Percentiles rank a stretch among this genome's conserved stretches.
Conservation (phyloP, 2,797 vertebrate species). For the Ispidina lecontei region DNA sequence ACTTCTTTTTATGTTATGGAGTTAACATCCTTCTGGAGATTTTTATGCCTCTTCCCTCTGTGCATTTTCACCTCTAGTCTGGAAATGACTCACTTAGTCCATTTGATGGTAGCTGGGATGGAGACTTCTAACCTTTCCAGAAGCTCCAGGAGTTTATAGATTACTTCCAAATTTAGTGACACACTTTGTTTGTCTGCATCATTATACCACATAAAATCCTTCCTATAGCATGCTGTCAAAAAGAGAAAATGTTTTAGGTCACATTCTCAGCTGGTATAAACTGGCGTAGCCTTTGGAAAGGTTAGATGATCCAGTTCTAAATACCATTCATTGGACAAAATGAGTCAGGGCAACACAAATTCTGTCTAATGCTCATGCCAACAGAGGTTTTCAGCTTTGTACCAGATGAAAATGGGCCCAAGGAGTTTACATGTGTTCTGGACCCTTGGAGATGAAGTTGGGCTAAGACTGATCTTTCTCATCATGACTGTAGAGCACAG, state of each 20-base stretch:
- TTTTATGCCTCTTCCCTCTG: constrained; percentile 45
- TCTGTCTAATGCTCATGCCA: not conserved
- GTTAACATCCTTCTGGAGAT: constrained; percentile 60
- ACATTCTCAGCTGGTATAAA: not conserved
- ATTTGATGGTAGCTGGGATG: constrained; percentile 40
- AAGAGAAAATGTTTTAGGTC: not conserved
- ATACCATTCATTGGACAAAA: not conserved
- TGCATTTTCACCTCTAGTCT: constrained; percentile 40
- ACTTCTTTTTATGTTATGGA: constrained; percentile 44
- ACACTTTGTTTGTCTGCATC: constrained; percentile 33
- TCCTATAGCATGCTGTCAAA: constrained; percentile 30
- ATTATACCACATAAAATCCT: not conserved
- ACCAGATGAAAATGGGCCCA: not conserved
- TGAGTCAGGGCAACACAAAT: constrained; percentile 24
- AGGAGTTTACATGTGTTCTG: not conserved
- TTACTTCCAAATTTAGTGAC: constrained; percentile 25
- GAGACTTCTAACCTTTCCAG: constrained; percentile 65
- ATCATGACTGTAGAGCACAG: accelerated
- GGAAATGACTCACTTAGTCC: constrained; percentile 62
- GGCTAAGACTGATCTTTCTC: not conserved
- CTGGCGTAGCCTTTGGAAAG: not conserved
- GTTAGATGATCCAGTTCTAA: not conserved
- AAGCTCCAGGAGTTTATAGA: constrained; percentile 51
- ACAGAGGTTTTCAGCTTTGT: not conserved
- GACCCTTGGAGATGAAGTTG: not conserved